Evolutionary conservation across 2,888 invertebrate species (phyloP), one percentile per base, ranked within the genome.

Genomic region (Nemotelus nigrinus): DNA sequence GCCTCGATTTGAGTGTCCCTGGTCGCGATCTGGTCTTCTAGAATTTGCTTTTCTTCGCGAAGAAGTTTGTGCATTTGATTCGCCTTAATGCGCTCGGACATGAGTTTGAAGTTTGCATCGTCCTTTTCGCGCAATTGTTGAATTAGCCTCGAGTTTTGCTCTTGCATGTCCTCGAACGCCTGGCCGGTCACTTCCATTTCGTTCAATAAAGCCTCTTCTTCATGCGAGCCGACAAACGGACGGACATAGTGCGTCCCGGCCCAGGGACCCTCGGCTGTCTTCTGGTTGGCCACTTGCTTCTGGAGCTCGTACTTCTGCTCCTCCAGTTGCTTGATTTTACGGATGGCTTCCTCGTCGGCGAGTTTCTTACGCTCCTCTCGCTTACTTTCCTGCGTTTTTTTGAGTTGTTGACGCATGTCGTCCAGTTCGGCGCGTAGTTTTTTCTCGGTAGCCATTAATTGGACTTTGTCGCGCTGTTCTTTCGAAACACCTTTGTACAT

Each of bases 101-200:
- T 98, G 3, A 99, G 90, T 87, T 99, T 98, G 87, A 99, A 98
- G 88, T 99, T 99, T 3, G 98, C 98, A 85, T 99, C 99, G 84
- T 98, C 97, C 83, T 99, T 98, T 86, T 99, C 98, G 2, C 97
- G 89, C 78, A 99, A 88, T 86, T 99, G 98, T 83, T 98, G 97
- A 74, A 99, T 94, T 41, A 99, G 90, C 55, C 98, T 89, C 0
- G 96, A 96, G 88, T 98, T 98, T 88, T 98, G 98, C 84, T 99
- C 98, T 88, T 99, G 98, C 97, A 98, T 98, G 84, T 99, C 99
- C 86, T 99, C 99, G 85, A 98, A 98, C 1, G 99, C 99, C 87
- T 98, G 98, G 0, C 99, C 99, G 0, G 99, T 99, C 2, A 98
- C 97, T 86, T 99, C 99, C 97, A 99, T 98, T 88, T 99, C 99